Evolutionary conservation across 2,113 vertebrate genomes (phyloP).

Genomic region (Rhinoderma darwinii): DNA sequence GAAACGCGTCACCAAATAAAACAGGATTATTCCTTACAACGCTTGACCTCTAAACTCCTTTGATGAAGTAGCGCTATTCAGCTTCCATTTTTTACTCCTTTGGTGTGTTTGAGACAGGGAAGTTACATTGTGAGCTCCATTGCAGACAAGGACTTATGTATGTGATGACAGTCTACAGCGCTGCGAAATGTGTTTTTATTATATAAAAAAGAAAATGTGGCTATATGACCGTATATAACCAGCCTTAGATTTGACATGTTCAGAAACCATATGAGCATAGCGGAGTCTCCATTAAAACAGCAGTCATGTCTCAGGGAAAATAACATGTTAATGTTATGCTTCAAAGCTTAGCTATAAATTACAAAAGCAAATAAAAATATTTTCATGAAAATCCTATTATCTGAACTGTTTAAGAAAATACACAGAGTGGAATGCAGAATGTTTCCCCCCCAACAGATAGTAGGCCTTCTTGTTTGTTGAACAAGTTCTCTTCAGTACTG

Average conservation of each 20-base stretch:
- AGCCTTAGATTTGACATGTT: not conserved
- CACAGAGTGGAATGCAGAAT: not conserved
- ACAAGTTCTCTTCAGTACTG: not conserved
- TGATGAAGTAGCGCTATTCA: too few relatives aligned
- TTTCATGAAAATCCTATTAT: not conserved
- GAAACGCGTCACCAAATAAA: too few relatives aligned
- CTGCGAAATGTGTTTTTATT: too few relatives aligned
- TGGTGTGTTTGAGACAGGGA: too few relatives aligned
- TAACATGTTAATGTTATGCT: not conserved
- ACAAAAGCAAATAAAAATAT: not conserved
- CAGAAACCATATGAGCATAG: not conserved
- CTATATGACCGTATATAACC: not conserved
- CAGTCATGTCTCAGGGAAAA: not conserved
- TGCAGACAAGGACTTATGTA: too few relatives aligned
- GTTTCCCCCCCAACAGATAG: constrained; percentile 11
- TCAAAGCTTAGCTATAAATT: not conserved
- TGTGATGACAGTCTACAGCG: too few relatives aligned
- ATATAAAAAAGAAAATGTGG: not conserved
- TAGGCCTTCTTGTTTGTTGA: not conserved
- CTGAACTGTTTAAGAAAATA: not conserved
- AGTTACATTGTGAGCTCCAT: too few relatives aligned
- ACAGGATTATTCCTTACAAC: too few relatives aligned
- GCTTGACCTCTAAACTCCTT: too few relatives aligned
- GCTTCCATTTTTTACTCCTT: too few relatives aligned
- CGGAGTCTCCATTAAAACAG: not conserved